These are phyloP conservation scores for Beroe forskalii DNA, from an alignment of 37 sponge, comb jelly and placozoan genomes.

Conservation along the genomic window DNA sequence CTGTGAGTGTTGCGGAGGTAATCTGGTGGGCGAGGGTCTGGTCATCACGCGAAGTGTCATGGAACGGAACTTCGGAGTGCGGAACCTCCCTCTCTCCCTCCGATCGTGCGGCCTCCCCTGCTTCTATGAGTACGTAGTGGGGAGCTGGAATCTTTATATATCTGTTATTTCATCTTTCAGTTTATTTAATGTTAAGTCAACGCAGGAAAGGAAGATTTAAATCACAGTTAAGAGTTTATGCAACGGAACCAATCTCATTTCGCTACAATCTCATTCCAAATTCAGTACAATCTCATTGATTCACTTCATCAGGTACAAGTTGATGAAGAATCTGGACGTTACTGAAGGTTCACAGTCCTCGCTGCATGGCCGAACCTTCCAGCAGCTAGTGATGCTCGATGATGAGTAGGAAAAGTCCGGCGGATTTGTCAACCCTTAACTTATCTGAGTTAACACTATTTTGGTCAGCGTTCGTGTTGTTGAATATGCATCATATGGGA, in stretches of 20 bases:
- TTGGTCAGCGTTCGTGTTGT: too few relatives aligned
- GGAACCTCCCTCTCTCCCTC: conserved; percentile 53
- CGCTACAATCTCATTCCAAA: background rate
- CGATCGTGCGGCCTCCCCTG: conserved; percentile 34
- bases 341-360: conserved; percentile 36
- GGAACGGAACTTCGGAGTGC: conserved; percentile 54
- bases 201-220: too few relatives aligned
- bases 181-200: too few relatives aligned
- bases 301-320: conserved; percentile 26
- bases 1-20: conserved; percentile 76
- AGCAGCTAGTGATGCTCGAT: conserved; percentile 2
- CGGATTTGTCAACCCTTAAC: too few relatives aligned
- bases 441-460: too few relatives aligned
- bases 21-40: conserved; percentile 79
- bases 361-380: conserved; percentile 12
- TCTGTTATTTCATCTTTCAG: background rate
- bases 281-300: background rate
- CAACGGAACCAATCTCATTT: background rate
- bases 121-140: conserved; percentile 50
- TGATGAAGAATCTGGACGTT: conserved; percentile 56
- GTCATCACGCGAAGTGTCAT: conserved; percentile 26
- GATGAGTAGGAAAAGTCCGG: too few relatives aligned
- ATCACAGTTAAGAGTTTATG: too few relatives aligned
- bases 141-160: background rate
- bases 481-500: too few relatives aligned